Evolutionary conservation across 2,113 vertebrate species (phyloP), one percentile per base, ranked within the genome.

Genomic region (Lipophrys pholis): DNA sequence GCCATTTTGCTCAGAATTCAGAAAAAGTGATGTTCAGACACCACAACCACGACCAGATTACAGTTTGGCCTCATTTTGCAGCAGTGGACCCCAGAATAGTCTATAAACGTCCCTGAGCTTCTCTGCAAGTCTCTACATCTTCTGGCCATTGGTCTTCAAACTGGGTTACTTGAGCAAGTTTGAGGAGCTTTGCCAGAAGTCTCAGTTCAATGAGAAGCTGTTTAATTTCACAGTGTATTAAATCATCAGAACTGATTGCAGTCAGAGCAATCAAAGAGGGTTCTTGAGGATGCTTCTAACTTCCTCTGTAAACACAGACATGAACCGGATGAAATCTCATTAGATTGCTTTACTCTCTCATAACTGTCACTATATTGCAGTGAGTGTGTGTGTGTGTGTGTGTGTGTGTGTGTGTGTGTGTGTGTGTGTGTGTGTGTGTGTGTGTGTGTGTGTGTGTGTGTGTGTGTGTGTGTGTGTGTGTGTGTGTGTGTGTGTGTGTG

Each of bases 141-240:
- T 3, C 15, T 11, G 14, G 11, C 14, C 15, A 3, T 7, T 40
- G 9, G 39, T 39, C 39, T 42, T 7, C n/a, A 45, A 38, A 74
- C 40, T 52, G 46, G 48, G 40, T 74, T 59, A 45, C 65, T 11
- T 15, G 11, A 73, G 16, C 38, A n/a, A 35, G 46, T 56, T 42
- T 38, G 7, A 17, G 6, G 6, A 46, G 5, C 17, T 41, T 65
- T 30, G n/a, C 56, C n/a, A 56, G 21, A 9, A 12, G n/a, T 30
- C 12, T 42, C 15, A 17, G 12, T 52, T 52, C 43, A 53, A 58
- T 30, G 11, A 40, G 3, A 39, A 17, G 12, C n/a, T 38, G 9
- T 0, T 66, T 65, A 1, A 52, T 59, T 74, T 66, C 35, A 57
- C 40, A 58, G 11, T 51, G 61, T 0, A 0, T 50, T 57, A 46